phyloP scores from a whole-genome alignment of 2,888 invertebrate genomes.

The Yponomeuta sedellus region DNA sequence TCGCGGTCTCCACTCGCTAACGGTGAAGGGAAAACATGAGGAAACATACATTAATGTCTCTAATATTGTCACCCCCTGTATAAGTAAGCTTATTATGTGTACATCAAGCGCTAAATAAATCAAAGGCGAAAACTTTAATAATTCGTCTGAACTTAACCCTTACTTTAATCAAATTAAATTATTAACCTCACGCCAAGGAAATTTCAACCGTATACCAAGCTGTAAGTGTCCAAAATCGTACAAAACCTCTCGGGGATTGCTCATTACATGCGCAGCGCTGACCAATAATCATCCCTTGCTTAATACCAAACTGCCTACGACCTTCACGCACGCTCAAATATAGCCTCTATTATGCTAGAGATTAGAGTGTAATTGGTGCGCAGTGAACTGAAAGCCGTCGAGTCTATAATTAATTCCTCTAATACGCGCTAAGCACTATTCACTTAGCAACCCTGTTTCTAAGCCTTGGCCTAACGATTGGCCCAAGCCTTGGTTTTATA shows the following conservation, averaged over 20 bases:
- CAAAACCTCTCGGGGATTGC: not conserved
- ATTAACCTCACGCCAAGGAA: not conserved
- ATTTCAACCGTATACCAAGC: not conserved
- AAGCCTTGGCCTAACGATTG: not conserved
- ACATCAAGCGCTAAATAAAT: not conserved
- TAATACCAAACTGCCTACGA: slow-evolving; percentile 1
- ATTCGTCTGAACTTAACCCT: not conserved
- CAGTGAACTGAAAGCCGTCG: not conserved
- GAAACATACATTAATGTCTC: no score
- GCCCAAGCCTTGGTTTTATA: not conserved
- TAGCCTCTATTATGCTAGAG: not conserved
- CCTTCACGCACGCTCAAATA: not conserved
- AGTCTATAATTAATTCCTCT: slow-evolving; percentile 3
- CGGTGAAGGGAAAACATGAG: no score
- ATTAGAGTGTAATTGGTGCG: not conserved
- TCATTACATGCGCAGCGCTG: slow-evolving; percentile 2
- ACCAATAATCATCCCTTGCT: not conserved
- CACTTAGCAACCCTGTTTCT: not conserved
- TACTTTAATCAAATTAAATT: not conserved
- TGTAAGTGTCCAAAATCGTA: not conserved
- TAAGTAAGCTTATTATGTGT: no score
- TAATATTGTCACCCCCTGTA: no score
- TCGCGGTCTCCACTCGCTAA: no score
- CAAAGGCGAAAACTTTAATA: not conserved
- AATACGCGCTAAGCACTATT: not conserved